Conservation (phyloP, 1,140 invertebrate species). For the Gryllus bimaculatus region DNA sequence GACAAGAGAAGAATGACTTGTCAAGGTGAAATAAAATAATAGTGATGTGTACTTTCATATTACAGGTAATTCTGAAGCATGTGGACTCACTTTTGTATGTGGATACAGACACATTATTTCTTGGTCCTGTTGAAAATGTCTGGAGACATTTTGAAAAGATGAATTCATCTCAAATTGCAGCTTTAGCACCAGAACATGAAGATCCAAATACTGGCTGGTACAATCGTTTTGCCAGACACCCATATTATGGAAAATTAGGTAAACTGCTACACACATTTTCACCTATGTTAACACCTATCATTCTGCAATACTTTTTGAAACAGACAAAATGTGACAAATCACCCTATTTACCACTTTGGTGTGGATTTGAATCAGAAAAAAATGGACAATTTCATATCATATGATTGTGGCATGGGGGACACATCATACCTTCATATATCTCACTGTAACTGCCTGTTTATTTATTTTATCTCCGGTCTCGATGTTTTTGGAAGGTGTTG, state of each 20-base stretch:
- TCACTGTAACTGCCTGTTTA: too few species aligned
- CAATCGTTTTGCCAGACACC: slow-evolving; percentile 88
- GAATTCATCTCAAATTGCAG: slow-evolving; percentile 79
- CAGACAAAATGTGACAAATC: background rate
- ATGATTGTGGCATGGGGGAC: too few species aligned
- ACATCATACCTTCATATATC: too few species aligned
- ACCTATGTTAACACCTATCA: too few species aligned
- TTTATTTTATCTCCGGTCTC: too few species aligned
- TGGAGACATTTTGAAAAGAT: slow-evolving; percentile 78
- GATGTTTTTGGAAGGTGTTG: too few species aligned
- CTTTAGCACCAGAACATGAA: slow-evolving; percentile 80
- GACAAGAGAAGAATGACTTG: too few species aligned
- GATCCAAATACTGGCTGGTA: slow-evolving; percentile 91
- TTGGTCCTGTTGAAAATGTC: slow-evolving; percentile 68
- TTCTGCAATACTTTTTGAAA: background rate
- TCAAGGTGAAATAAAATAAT: too few species aligned
- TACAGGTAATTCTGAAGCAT: slow-evolving; percentile 61
- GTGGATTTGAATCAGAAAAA: too few species aligned
- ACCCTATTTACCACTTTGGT: too few species aligned
- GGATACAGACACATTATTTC: slow-evolving; percentile 84
- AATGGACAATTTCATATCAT: too few species aligned
- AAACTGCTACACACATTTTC: slow-evolving; percentile 17
- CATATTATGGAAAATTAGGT: slow-evolving; percentile 83
- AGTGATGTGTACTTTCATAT: too few species aligned
- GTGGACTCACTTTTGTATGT: slow-evolving; percentile 86